These are phyloP conservation scores for Nothura maculosa DNA, from an alignment of 2,797 vertebrate genomes.

Conservation along the genomic window DNA sequence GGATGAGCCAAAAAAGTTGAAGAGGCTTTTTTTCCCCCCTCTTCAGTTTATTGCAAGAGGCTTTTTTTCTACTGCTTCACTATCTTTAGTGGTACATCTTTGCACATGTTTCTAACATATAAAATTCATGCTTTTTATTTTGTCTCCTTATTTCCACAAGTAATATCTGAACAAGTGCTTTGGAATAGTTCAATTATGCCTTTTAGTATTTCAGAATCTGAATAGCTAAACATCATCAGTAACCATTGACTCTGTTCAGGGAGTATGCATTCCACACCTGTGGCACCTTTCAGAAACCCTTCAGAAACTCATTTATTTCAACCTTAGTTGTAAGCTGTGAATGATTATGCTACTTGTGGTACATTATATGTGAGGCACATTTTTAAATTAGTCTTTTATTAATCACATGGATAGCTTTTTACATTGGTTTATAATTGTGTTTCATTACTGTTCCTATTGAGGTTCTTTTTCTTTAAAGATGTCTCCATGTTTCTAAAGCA, in stretches of 20 bases:
- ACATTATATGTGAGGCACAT: neutral
- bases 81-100: neutral
- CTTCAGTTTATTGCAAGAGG: neutral
- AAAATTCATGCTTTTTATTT: neutral
- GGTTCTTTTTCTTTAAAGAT: neutral
- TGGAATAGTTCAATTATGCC: neutral
- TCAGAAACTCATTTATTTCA: neutral
- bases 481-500: neutral
- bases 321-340: neutral
- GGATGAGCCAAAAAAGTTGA: neutral
- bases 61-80: neutral
- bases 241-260: neutral
- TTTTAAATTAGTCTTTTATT: neutral
- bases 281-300: neutral
- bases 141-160: neutral
- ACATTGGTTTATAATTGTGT: neutral
- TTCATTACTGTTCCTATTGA: neutral
- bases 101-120: neutral
- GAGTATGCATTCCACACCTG: neutral
- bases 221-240: neutral
- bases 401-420: neutral
- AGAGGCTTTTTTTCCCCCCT: neutral
- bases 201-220: neutral
- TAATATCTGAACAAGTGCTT: neutral
- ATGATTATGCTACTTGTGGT: neutral